Base-by-base conservation (phyloP, 2,113 vertebrate genomes). In the Siniperca chuatsi region DNA sequence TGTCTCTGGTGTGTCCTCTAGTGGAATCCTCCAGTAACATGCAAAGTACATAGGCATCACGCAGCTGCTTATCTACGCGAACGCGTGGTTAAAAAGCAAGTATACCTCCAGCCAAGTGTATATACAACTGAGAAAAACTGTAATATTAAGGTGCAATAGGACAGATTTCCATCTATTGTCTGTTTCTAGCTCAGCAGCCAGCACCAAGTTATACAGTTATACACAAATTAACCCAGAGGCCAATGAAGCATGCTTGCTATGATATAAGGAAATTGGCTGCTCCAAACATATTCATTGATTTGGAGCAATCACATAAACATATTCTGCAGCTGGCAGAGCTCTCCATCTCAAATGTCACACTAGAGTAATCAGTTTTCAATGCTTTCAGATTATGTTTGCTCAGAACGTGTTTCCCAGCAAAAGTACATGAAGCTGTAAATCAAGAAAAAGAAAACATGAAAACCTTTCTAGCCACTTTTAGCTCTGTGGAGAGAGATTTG, bases 261-360 rank as follows among this genome's bases (percentile, higher is more conserved):
- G 83, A 70, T 90, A 37, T 75, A 68, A 33, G 57, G 68, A 83
- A 84, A 84, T 67, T 70, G 73, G 52, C 66, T 52, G 71, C 78
- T 79, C 65, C 62, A 73, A 84, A 84, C 81, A 50, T 74, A 89
- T 78, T 89, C 67, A 80, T 52, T 82, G 84, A 89, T 84, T 91
- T 74, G 78, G 68, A 62, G 84, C 15, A 82, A 84, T 76, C 46
- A 37, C 46, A 48, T 58, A 79, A 87, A 90, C 65, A 75, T 62
- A 74, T 57, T 80, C 57, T 44, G 68, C 79, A 79, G 67, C 78
- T 79, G 75, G 54, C 48, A 82, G 78, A 86, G 79, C 81, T 69
- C 70, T 78, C 81, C 74, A 69, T 88, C 81, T 82, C 64, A 62
- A 79, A 62, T 66, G 83, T 86, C 86, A 79, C 83, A 66, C 83